These are phyloP conservation scores for Tachysurus vachellii DNA, from an alignment of 2,113 vertebrate species.

Conservation along the genomic window DNA sequence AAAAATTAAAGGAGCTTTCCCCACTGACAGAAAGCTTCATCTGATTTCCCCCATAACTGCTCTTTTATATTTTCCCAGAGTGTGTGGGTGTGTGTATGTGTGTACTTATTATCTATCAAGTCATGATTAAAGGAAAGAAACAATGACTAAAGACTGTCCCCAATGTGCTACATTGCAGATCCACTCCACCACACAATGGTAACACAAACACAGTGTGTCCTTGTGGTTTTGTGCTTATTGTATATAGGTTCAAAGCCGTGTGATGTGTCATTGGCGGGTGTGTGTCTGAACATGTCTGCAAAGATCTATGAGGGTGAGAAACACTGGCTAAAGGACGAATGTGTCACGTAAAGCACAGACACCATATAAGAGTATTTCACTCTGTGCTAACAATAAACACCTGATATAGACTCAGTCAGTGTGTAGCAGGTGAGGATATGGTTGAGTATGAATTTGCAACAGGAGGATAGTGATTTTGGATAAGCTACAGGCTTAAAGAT, in stretches of 20 bases:
- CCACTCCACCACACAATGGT: background rate
- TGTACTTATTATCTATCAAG: background rate
- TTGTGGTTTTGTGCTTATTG: constrained; percentile 36
- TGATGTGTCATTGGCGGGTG: constrained; percentile 4
- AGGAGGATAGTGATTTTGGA: background rate
- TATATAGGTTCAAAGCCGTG: constrained; percentile 23
- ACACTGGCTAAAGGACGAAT: background rate
- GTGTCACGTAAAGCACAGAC: background rate
- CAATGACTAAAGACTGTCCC: background rate
- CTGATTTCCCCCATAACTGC: background rate
- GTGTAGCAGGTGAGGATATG: background rate
- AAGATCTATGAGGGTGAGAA: background rate
- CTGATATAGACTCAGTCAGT: background rate
- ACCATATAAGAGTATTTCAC: background rate
- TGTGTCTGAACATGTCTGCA: constrained; percentile 32
- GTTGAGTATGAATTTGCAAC: background rate
- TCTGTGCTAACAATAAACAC: background rate
- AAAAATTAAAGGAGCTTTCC: background rate
- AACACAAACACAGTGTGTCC: background rate
- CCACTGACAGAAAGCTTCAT: too few species aligned
- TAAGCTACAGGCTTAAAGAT: background rate
- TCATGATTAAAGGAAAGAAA: constrained; percentile 15
- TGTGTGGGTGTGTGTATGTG: background rate
- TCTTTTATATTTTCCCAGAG: background rate
- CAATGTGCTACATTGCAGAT: background rate